phyloP scores from a whole-genome alignment of 2,113 vertebrate species.

The Leucoraja erinaceus region DNA sequence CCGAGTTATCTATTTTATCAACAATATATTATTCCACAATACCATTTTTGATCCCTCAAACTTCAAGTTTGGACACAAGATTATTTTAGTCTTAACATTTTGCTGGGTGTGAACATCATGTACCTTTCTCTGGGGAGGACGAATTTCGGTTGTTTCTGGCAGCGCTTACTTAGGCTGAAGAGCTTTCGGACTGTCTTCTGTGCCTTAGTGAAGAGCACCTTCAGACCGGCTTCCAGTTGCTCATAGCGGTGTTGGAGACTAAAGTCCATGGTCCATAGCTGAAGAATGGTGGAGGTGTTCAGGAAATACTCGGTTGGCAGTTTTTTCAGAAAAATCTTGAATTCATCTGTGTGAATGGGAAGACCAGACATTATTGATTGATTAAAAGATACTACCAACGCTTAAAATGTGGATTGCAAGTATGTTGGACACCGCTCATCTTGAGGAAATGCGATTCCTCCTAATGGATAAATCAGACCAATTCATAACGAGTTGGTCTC shows the following conservation, averaged over 20 bases:
- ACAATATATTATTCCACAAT: background rate
- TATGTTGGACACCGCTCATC: no score
- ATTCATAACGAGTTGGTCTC: no score
- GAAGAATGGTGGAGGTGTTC: conserved; percentile 77
- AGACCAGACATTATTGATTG: conserved; percentile 17
- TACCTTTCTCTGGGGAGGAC: conserved; percentile 80
- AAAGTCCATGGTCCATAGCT: conserved; percentile 77
- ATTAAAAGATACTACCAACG: no score
- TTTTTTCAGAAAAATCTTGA: conserved; percentile 79
- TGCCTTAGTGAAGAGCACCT: conserved; percentile 72
- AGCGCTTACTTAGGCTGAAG: conserved; percentile 90
- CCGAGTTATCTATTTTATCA: background rate
- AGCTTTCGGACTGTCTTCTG: conserved; percentile 79
- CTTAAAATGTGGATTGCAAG: no score
- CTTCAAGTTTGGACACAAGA: background rate
- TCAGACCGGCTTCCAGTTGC: conserved; percentile 72
- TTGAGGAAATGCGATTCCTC: no score
- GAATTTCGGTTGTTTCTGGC: conserved; percentile 81
- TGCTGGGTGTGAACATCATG: conserved; percentile 5
- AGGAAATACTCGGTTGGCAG: conserved; percentile 79
- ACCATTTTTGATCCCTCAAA: background rate
- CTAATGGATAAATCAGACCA: no score
- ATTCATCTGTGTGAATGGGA: conserved; percentile 68
- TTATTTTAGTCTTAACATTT: background rate
- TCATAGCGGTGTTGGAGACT: conserved; percentile 77